Conservation (phyloP, 92 coral and sea anemone genomes). For the Desmophyllum pertusum region DNA sequence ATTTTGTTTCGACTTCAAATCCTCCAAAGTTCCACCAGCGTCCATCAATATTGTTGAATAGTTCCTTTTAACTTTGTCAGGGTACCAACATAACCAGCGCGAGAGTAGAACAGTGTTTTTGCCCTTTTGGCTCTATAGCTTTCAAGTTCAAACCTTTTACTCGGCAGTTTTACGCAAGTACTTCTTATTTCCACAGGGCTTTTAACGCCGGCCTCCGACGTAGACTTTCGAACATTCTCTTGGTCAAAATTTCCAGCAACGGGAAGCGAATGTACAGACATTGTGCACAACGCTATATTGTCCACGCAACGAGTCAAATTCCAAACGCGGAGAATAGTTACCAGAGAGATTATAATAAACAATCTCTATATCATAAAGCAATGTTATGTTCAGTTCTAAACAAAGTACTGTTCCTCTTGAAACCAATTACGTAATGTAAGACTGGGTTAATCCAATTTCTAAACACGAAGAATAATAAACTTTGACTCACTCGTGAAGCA, state of each 20-base stretch:
- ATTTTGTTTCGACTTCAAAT: neutral
- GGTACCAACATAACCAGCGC: constrained; percentile 22
- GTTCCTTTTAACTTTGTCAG: constrained; percentile 10
- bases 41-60: constrained; percentile 26
- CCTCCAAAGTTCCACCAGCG: constrained; percentile 16
- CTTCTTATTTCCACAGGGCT: constrained; percentile 4
- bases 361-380: constrained; percentile 10
- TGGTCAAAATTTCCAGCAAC: constrained; percentile 13
- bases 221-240: neutral
- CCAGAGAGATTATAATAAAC: too few relatives aligned
- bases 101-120: neutral
- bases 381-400: neutral
- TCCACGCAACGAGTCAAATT: too few relatives aligned
- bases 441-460: too few relatives aligned
- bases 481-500: too few relatives aligned
- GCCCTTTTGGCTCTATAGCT: neutral
- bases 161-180: neutral
- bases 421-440: too few relatives aligned
- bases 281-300: too few relatives aligned
- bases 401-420: too few relatives aligned
- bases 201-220: neutral
- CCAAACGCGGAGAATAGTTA: too few relatives aligned
- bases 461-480: too few relatives aligned
- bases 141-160: neutral
- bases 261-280: constrained; percentile 13